A percentile compares a stretch with the other conserved stretches of the same genome.
phyloP scores from a whole-genome alignment of 2,888 invertebrate species.

The Imbricaverruca yamaguchii region DNA sequence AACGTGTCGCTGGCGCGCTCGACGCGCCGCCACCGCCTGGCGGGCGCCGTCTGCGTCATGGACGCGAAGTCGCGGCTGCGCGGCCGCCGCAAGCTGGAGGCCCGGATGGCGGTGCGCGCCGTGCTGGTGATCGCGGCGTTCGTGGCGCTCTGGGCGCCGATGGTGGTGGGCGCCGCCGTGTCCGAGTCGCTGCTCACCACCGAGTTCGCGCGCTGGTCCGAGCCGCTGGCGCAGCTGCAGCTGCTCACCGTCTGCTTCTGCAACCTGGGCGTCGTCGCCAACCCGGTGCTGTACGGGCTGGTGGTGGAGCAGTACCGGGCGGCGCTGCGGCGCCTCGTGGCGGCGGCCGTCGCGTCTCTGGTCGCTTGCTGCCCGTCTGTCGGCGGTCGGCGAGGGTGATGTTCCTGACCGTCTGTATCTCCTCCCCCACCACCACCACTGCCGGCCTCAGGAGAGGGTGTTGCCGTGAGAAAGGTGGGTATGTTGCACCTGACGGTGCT shows the following conservation, averaged over 20 bases:
- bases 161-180: not conserved
- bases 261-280: not conserved
- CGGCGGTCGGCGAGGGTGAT: too few species aligned
- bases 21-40: not conserved
- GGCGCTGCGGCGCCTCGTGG: not conserved
- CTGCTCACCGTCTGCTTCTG: not conserved
- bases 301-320: slow-evolving; percentile 8
- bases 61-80: not conserved
- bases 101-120: not conserved
- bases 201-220: not conserved
- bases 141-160: not conserved
- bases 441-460: too few species aligned
- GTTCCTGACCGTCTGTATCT: too few species aligned
- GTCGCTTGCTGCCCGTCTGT: too few species aligned
- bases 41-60: slow-evolving; percentile 1
- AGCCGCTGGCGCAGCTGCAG: not conserved
- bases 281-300: slow-evolving; percentile 1
- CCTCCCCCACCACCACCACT: too few species aligned
- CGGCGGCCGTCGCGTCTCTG: not conserved
- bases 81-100: not conserved
- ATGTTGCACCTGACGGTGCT: too few species aligned
- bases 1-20: not conserved
- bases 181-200: not conserved
- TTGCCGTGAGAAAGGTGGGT: too few species aligned
- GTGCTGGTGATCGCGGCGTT: not conserved